phyloP scores from a whole-genome alignment of 1,140 invertebrate species.

The Periplaneta americana region DNA sequence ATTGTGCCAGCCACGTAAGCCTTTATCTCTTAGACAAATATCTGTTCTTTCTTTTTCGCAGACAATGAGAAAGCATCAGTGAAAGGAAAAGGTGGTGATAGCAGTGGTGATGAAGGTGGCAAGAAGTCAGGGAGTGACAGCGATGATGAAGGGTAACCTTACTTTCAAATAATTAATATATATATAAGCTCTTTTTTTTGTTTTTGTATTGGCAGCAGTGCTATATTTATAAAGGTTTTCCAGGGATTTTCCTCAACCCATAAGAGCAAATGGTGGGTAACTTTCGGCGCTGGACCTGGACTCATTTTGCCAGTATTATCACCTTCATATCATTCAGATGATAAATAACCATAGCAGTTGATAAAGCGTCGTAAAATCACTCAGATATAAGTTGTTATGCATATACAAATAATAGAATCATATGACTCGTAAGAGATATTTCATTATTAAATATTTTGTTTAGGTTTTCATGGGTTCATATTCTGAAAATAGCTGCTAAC shows the following conservation, averaged over 20 bases:
- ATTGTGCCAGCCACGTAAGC: too few relatives aligned
- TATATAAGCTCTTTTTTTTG: background rate
- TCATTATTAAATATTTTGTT: background rate
- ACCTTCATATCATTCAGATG: too few relatives aligned
- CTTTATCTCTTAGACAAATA: too few relatives aligned
- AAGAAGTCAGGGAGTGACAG: constrained; percentile 11
- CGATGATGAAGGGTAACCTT: constrained; percentile 6
- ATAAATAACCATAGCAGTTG: too few relatives aligned
- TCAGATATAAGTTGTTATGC: background rate
- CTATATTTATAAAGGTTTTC: background rate
- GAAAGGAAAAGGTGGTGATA: background rate
- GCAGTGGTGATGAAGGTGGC: constrained; percentile 7
- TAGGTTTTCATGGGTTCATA: too few relatives aligned
- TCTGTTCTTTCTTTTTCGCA: too few relatives aligned
- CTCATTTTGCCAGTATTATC: too few relatives aligned
- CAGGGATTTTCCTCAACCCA: too few relatives aligned
- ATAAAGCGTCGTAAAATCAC: too few relatives aligned
- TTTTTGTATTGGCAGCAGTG: background rate
- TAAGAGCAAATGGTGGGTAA: too few relatives aligned
- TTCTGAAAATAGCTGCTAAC: too few relatives aligned
- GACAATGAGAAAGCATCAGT: background rate
- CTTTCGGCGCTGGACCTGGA: too few relatives aligned
- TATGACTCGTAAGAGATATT: background rate
- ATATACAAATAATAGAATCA: background rate
- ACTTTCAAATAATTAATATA: background rate